Base-by-base conservation (phyloP, 2,888 invertebrate genomes). In the Eulithis prunata region DNA sequence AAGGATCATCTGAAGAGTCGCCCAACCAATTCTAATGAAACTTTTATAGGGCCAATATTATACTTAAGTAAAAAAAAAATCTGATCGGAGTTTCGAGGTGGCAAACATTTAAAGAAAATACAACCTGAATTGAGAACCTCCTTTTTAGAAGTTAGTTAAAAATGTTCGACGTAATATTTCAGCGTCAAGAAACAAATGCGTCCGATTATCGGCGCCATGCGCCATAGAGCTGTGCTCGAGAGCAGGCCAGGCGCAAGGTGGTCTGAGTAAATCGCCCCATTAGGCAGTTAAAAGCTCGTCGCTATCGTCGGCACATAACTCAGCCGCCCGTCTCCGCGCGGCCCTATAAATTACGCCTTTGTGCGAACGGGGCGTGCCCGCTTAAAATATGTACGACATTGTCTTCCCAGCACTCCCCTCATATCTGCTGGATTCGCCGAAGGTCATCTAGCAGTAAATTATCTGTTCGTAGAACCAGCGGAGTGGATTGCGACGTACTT, bases 221-320 rank as follows among this genome's bases (percentile, higher is more conserved):
- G 72, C 77, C 77, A 64, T 68, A 49, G 61, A 57, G 81, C 78
- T 76, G 80, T 83, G 80, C 79, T 81, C 77, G 79, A 78, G 80
- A 85, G 83, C 77, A 80, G 75, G 86, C 84, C 84, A 85, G 85
- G 85, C 85, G 83, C 85, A 88, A 91, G 90, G 88, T 90, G 89
- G 88, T 87, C 82, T 83, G 84, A 89, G 88, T 91, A 90, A 92
- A 92, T 92, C 92, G 91, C 90, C 89, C 91, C 91, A 92, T 91
- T 92, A 91, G 89, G 89, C 90, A 92, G 93, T 92, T 92, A 92
- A 93, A 92, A 93, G 92, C 92, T 90, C 92, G 90, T 91, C 89
- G 90, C 90, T 91, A 92, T 93, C 93, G 90, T 85, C 84, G 86
- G 86, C 81, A 88, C 89, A 92, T 93, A 90, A 92, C 89, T 93